A percentile compares a stretch with the other conserved stretches of the same genome.
Conservation (phyloP, 2,888 invertebrate genomes). For the Plebejus anna region DNA sequence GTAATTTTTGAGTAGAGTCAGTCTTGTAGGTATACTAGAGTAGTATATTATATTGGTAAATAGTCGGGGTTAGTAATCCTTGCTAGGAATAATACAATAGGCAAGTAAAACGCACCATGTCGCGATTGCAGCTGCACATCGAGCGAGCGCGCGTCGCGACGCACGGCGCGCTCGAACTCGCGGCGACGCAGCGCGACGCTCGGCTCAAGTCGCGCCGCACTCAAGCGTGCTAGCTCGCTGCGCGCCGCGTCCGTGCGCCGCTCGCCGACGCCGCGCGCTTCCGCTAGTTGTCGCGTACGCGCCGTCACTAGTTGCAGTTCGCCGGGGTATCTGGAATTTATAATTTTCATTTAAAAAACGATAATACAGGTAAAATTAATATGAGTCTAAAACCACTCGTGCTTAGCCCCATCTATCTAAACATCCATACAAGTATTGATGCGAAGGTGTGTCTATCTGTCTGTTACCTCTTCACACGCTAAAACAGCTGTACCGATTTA, state of each 20-base stretch:
- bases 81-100: not conserved
- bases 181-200: constrained; percentile 86
- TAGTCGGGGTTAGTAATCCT: no score
- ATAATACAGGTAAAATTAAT: no score
- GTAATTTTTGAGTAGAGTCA: no score
- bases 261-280: constrained; percentile 81
- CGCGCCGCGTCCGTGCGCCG: constrained; percentile 84
- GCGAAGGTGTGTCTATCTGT: no score
- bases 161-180: constrained; percentile 82
- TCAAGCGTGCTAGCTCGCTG: constrained; percentile 83
- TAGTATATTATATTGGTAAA: no score
- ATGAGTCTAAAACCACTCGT: no score
- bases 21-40: no score
- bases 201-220: constrained; percentile 84
- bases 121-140: constrained; percentile 73
- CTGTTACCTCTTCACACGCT: no score
- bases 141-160: constrained; percentile 67
- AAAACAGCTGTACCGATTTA: no score
- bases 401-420: not conserved
- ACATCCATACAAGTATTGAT: not conserved
- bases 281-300: constrained; percentile 86
- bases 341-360: not conserved
- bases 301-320: constrained; percentile 85
- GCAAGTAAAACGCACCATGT: constrained; percentile 2
- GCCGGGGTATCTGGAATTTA: constrained; percentile 58